Evolutionary conservation across 1,140 invertebrate species (phyloP), one percentile per base, ranked within the genome.

Genomic region (Neomicropteryx cornuta): DNA sequence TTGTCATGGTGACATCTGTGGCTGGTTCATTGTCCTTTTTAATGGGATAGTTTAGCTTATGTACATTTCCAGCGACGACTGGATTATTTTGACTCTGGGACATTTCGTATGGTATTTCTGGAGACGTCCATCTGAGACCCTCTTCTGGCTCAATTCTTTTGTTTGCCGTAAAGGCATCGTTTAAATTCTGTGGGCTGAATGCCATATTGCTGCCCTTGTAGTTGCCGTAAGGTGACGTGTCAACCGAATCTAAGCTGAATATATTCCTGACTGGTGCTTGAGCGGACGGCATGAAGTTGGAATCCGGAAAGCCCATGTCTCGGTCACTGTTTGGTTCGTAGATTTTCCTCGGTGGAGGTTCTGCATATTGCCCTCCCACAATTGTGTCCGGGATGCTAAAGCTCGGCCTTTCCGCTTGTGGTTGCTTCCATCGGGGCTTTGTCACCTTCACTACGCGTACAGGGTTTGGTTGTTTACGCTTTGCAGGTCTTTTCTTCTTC

Each of bases 121-220:
- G 5, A 17, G 20, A n/a, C n/a, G n/a, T n/a, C n/a, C n/a, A n/a
- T n/a, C n/a, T n/a, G n/a, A n/a, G n/a, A n/a, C n/a, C n/a, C n/a
- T n/a, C n/a, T n/a, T n/a, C n/a, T n/a, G n/a, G n/a, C n/a, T n/a
- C n/a, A n/a, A n/a, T 33, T 28, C 41, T 22, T 20, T 47, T 47
- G 22, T 44, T 47, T 17, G 45, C 43, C 27, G 40, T 62, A 47
- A 68, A 68, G 36, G 55, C 66, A 44, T 68, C 64, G 31, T 68
- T 68, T 22, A 68, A 40, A 43, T 68, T 68, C 48, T 68, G 66
- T 19, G 66, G 66, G 48, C 58, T 68, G 36, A 68, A 68, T 16
- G 66, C 66, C 52, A 67, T 50, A 43, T 68, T 68, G 34, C 62
- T 60, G 36, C 65, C 53, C 41, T 63, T 67, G 43, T 68, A 67